Percentiles rank a stretch among this genome's conserved stretches.
These are phyloP conservation scores for Piscicola geometra DNA, from an alignment of 2,888 invertebrate genomes.

Conservation along the genomic window DNA sequence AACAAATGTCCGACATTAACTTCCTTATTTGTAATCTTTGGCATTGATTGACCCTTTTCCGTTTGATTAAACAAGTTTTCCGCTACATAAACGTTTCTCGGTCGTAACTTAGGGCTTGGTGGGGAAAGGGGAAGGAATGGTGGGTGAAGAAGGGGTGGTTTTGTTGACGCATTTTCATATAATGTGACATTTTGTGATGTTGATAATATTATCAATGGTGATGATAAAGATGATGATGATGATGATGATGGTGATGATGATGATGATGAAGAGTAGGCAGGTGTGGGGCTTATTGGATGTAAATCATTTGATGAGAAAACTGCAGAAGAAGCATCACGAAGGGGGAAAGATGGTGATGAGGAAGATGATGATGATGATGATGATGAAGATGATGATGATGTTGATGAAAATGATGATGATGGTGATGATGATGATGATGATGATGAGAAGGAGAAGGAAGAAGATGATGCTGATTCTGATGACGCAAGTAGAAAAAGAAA, in stretches of 20 bases:
- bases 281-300: background rate
- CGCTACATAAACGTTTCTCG: slow-evolving; percentile 1
- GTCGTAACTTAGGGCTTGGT: too few species aligned
- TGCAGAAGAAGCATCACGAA: background rate
- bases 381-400: slow-evolving; percentile 16
- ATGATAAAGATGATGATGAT: background rate
- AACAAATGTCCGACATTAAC: background rate
- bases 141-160: background rate
- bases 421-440: slow-evolving; percentile 17
- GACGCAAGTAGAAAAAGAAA: background rate
- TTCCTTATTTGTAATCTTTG: slow-evolving; percentile 2
- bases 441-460: background rate
- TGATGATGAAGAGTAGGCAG: background rate
- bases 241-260: background rate
- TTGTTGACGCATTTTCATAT: too few species aligned
- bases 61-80: slow-evolving; percentile 12
- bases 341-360: background rate
- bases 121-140: background rate
- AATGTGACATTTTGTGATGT: too few species aligned
- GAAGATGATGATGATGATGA: slow-evolving; percentile 16
- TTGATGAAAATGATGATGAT: slow-evolving; percentile 12
- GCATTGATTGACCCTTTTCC: slow-evolving; percentile 16
- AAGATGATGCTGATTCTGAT: background rate
- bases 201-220: too few species aligned
- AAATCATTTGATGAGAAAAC: background rate